Base-by-base conservation (phyloP, 2,888 invertebrate genomes). In the Mythimna impura region DNA sequence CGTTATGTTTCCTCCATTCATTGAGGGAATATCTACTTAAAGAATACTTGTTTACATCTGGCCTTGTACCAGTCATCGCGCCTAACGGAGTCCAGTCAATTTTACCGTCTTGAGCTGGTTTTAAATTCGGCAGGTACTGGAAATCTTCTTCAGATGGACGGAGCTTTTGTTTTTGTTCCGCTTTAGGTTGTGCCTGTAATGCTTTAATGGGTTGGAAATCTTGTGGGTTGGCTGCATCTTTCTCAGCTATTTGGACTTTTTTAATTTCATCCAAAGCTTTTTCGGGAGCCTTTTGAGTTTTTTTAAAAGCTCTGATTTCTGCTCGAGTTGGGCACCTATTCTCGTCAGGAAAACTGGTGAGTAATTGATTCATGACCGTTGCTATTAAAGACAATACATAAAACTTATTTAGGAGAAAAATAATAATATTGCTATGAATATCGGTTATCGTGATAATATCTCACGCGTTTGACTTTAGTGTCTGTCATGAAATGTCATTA, bases 21-120 rank as follows among this genome's bases (percentile, higher is more conserved):
- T 96, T 97, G 1, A 97, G 96, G 71, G 98, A 98, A 89, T 97
- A 98, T 85, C 97, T 96, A 17, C 98, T 97, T 63, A 98, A 95
- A 0, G 98, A 97, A 89, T 98, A 98, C 86, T 97, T 97, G 92
- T 98, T 98, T 14, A 98, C 98, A 0, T 97, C 96, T 0, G 98
- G 98, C 80, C 98, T 96, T 0, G 98, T 97, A 4, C 98, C 98
- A 0, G 98, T 98, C 87, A 98, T 95, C 0, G 96, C 97, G 0
- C 96, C 97, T 71, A 97, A 93, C 0, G 98, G 97, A 52, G 97
- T 97, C 97, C 97, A 98, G 89, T 98, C 97, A 0, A 97, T 97
- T 82, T 97, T 97, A 3, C 98, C 98, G 2, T 98, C 97, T 4
- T 97, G 97, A 95, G 97, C 98, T 14, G 98, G 98, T 82, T 90